Conservation (phyloP, 2,113 vertebrate genomes). For the Nicator chloris region DNA sequence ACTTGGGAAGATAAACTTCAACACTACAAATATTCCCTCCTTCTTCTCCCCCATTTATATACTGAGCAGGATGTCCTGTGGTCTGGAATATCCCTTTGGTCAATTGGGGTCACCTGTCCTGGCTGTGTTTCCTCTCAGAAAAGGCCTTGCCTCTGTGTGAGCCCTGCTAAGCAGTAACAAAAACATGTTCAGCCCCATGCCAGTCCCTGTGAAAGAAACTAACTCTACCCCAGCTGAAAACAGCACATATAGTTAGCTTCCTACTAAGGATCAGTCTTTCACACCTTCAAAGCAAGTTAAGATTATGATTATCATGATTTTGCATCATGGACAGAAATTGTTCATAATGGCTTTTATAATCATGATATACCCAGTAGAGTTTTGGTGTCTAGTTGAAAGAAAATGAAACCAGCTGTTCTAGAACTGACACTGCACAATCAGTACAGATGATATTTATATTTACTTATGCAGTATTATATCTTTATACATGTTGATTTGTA, state of each 20-base stretch:
- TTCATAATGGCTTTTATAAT: neutral
- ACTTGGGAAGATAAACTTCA: neutral
- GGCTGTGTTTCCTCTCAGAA: neutral
- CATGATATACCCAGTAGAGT: neutral
- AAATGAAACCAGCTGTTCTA: neutral
- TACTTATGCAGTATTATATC: neutral
- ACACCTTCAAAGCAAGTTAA: neutral
- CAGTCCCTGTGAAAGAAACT: neutral
- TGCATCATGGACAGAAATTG: neutral
- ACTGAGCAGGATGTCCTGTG: neutral
- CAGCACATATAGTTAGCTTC: neutral
- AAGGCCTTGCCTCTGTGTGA: neutral
- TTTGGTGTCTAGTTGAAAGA: neutral
- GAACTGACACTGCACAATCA: neutral
- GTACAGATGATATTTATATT: neutral
- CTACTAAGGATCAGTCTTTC: neutral
- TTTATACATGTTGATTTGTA: neutral
- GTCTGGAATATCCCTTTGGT: neutral
- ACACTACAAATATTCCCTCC: neutral
- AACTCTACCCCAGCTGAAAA: neutral
- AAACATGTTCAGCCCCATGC: neutral
- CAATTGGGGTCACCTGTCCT: neutral
- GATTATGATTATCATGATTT: neutral
- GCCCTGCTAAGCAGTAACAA: neutral
- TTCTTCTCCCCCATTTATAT: no score